Evolutionary conservation across 2,888 invertebrate genomes (phyloP), one percentile per base, ranked within the genome.

Genomic region (Phengaris alcon): DNA sequence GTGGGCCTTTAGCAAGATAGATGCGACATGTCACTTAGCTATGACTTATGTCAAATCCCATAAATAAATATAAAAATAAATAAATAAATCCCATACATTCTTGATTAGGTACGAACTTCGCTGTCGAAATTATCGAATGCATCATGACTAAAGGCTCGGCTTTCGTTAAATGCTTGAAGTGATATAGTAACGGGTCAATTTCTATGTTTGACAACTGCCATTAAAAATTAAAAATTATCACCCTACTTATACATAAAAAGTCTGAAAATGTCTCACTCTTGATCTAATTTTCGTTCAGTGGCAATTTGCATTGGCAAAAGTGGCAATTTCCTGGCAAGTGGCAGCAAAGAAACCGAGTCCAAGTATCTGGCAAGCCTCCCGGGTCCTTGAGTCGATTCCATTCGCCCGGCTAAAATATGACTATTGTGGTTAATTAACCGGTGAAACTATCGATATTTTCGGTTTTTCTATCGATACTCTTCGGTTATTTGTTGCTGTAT

Each of bases 211-310:
- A 35, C 35, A 35, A 35, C 35, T 57, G 8, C 59, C 59, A 64
- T 3, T 22, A 64, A 22, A 10, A 22, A 15, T 10, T n/a, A 59
- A 44, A 44, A 6, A 35, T 35, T 64, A 64, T 64, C 35, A 44
- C 35, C 35, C 35, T 13, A 77, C 75, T 76, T 13, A 57, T 68
- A 74, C 57, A 55, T 9, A 48, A 6, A 52, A 52, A 52, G 52
- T 52, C 5, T 35, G 64, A 22, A 64, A 44, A 64, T 64, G 13
- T 35, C 12, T 64, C 64, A 35, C 64, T 35, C 35, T 64, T 44
- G 64, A 64, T 64, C 64, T 44, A 64, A 64, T 64, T 64, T 44
- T 64, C 64, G 64, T 64, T 64, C 35, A 64, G 64, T 64, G 64
- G 64, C 64, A 64, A 64, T 64, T 64, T 64, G 64, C 64, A 64